These are phyloP conservation scores for Esox lucius DNA, from an alignment of 2,797 vertebrate species.

Conservation along the genomic window DNA sequence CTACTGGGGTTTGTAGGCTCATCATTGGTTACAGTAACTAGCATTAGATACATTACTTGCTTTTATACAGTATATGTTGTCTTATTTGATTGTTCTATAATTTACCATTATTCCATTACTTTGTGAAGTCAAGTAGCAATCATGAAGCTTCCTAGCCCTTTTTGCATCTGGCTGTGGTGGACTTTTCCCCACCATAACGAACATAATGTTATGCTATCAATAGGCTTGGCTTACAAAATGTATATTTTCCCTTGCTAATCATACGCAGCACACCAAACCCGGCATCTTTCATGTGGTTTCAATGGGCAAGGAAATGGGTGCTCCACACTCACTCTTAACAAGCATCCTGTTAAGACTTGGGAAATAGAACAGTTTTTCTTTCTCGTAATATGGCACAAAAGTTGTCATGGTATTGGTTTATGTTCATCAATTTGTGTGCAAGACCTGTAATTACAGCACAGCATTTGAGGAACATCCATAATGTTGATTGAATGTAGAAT, in stretches of 20 bases:
- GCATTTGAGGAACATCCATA: neutral
- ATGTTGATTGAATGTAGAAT: neutral
- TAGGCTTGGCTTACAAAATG: neutral
- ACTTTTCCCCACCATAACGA: neutral
- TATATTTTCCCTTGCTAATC: neutral
- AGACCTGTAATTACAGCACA: neutral
- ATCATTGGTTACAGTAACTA: neutral
- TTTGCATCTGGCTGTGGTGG: neutral
- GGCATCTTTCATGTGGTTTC: constrained; percentile 1
- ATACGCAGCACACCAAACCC: neutral
- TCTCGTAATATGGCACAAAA: neutral
- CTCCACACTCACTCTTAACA: neutral
- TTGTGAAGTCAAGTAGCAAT: constrained; percentile 1
- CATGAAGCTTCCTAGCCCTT: neutral
- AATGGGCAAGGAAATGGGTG: neutral
- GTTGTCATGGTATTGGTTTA: neutral
- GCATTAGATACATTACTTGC: neutral
- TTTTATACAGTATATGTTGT: neutral
- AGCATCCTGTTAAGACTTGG: neutral
- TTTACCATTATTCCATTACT: neutral
- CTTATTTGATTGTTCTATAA: neutral
- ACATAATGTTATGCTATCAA: constrained; percentile 3
- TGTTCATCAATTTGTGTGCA: neutral
- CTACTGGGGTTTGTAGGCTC: neutral
- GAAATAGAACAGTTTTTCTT: constrained; percentile 1